Evolutionary conservation across 1,140 invertebrate species (phyloP).

Genomic region (Drosophila guanche): DNA sequence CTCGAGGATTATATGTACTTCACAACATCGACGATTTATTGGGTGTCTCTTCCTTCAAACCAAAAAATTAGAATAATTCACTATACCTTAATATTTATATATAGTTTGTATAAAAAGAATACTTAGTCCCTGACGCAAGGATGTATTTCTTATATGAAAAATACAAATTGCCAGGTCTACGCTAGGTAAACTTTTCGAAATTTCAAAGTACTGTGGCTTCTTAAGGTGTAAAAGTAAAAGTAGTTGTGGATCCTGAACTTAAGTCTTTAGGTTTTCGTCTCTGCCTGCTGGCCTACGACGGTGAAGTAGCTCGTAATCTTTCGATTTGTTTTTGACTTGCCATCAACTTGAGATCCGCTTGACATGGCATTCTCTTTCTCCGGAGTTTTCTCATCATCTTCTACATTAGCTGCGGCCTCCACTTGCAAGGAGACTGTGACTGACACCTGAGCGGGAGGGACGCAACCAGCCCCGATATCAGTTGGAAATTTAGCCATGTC

Average conservation of each 20-base stretch:
- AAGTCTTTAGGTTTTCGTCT: constrained; percentile 78
- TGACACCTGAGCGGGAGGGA: constrained; percentile 55
- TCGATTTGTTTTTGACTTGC: constrained; percentile 66
- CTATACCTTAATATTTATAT: constrained; percentile 39
- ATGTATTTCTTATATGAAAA: constrained; percentile 55
- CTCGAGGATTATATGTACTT: constrained; percentile 41
- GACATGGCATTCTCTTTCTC: constrained; percentile 72
- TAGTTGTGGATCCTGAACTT: constrained; percentile 52
- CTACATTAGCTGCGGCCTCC: constrained; percentile 48
- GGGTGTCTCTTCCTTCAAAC: constrained; percentile 23
- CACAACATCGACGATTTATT: constrained; percentile 18
- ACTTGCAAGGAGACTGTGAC: constrained; percentile 79
- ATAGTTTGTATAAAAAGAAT: constrained; percentile 59
- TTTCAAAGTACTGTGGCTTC: constrained; percentile 66
- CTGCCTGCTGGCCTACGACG: constrained; percentile 75
- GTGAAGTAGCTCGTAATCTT: constrained; percentile 80
- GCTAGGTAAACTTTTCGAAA: constrained; percentile 35
- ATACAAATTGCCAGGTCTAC: constrained; percentile 63
- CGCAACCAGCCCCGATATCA: constrained; percentile 60
- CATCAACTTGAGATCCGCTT: constrained; percentile 36
- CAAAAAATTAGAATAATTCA: constrained; percentile 25
- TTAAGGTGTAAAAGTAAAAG: constrained; percentile 67
- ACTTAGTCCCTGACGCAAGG: constrained; percentile 73
- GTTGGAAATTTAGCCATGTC: constrained; percentile 35
- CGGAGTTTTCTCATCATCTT: constrained; percentile 53